Evolutionary conservation across 1,140 invertebrate species (phyloP).

Genomic region (Papilio machaon): DNA sequence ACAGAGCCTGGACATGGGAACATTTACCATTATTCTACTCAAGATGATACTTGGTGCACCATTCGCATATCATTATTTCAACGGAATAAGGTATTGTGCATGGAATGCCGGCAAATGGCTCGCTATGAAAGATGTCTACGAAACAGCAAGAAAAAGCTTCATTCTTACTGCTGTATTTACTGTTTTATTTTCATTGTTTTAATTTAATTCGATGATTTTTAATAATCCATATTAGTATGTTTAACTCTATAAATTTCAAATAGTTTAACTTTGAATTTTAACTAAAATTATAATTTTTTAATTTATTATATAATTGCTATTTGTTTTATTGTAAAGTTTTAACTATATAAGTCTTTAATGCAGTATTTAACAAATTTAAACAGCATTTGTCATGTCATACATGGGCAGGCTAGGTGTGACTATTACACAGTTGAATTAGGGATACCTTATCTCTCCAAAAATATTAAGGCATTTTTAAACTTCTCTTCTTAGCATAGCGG

Average conservation of each 20-base stretch:
- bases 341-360: too few species aligned
- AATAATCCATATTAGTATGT: not conserved
- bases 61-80: conserved; percentile 65
- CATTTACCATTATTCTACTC: conserved; percentile 48
- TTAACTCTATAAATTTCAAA: not conserved
- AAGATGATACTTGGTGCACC: conserved; percentile 58
- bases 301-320: too few species aligned
- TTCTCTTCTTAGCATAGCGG: too few species aligned
- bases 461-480: too few species aligned
- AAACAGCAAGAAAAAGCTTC: conserved; percentile 48
- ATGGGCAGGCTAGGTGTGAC: too few species aligned
- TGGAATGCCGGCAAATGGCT: conserved; percentile 60
- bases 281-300: too few species aligned
- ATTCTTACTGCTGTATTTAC: conserved; percentile 46
- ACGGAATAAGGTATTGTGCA: conserved; percentile 58
- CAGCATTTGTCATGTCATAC: too few species aligned
- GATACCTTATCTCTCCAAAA: too few species aligned
- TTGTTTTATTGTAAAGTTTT: too few species aligned
- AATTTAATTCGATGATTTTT: conserved; percentile 25
- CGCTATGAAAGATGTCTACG: conserved; percentile 55
- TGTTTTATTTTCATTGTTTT: conserved; percentile 53
- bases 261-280: too few species aligned
- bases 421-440: too few species aligned
- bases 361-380: too few species aligned
- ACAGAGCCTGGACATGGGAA: conserved; percentile 62